These are phyloP conservation scores for Silurus aristotelis DNA, from an alignment of 2,797 vertebrate species.

Conservation along the genomic window DNA sequence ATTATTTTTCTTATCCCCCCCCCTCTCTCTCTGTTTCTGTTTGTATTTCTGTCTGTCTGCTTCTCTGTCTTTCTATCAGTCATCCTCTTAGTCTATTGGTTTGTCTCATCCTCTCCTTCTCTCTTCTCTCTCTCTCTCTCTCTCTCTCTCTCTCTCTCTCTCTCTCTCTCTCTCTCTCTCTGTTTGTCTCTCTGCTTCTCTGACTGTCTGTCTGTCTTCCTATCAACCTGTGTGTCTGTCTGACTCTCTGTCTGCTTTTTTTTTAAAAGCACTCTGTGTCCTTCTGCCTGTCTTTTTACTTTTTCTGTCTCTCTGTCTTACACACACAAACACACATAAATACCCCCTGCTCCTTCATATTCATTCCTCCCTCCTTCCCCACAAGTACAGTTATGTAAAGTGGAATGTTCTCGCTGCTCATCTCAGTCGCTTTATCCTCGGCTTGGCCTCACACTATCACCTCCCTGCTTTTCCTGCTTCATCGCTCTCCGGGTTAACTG, in stretches of 20 bases:
- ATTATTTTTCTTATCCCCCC: neutral
- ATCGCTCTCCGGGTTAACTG: constrained; percentile 59
- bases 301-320: neutral
- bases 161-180: neutral
- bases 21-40: no score
- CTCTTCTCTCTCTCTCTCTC: no score
- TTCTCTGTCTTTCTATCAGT: neutral
- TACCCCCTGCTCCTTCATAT: neutral
- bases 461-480: constrained; percentile 45
- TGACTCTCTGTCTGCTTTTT: neutral
- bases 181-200: neutral
- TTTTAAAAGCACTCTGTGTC: neutral
- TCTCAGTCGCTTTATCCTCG: constrained; percentile 12
- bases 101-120: no score
- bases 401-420: neutral
- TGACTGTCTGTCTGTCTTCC: neutral
- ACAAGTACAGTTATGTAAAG: constrained; percentile 4
- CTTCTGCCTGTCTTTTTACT: neutral
- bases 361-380: neutral
- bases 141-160: no score
- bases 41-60: neutral
- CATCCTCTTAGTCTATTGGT: no score
- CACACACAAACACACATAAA: neutral
- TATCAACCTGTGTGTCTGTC: neutral
- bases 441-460: constrained; percentile 28